These are phyloP conservation scores for Drosophila watanabei DNA, from an alignment of 1,140 invertebrate genomes.

Conservation along the genomic window DNA sequence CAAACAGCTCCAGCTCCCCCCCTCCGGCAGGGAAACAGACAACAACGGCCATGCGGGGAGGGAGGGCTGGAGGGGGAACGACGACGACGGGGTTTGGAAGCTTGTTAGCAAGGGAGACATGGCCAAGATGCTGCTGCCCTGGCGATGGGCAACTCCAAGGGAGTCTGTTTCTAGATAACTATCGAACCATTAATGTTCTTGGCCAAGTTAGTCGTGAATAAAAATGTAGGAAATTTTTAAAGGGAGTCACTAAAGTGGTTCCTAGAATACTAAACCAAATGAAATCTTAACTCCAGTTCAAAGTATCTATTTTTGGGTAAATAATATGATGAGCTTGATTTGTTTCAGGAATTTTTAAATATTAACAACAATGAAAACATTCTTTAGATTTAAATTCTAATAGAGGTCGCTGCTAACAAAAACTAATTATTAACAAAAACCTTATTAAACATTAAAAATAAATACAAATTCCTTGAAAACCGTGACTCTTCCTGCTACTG, in stretches of 20 bases:
- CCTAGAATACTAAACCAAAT: no score
- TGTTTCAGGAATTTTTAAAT: no score
- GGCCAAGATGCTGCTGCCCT: constrained; percentile 41
- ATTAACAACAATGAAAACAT: no score
- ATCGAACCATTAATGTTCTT: constrained; percentile 16
- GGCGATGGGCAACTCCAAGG: constrained; percentile 21
- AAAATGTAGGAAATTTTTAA: background rate
- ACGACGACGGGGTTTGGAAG: constrained; percentile 22
- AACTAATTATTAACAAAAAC: no score
- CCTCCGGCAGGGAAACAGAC: constrained; percentile 21
- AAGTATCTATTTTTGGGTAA: background rate
- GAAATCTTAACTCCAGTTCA: no score
- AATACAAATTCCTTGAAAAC: background rate
- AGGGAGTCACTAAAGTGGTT: no score
- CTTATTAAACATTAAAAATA: background rate
- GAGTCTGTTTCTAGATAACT: constrained; percentile 2
- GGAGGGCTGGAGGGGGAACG: background rate
- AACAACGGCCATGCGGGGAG: constrained; percentile 9
- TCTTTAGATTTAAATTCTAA: no score
- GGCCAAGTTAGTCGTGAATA: background rate
- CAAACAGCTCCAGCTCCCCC: constrained; percentile 4
- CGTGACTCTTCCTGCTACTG: background rate
- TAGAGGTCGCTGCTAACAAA: no score
- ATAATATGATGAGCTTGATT: background rate
- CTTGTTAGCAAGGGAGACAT: constrained; percentile 70